Evolutionary conservation across 2,797 vertebrate species (phyloP).

Genomic region (Onychomys leucogaster): DNA sequence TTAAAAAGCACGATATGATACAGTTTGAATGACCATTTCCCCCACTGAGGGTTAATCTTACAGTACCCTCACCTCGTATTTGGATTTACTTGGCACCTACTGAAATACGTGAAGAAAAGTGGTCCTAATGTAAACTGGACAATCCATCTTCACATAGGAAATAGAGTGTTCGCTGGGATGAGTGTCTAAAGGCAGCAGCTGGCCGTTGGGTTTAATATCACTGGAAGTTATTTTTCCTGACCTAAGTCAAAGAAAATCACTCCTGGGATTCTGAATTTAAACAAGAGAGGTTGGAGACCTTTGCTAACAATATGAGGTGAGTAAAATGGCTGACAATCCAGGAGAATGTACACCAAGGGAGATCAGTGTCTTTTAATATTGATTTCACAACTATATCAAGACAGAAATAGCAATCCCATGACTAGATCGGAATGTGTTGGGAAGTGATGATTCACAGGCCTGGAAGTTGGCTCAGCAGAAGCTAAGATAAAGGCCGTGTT

Average conservation of each 20-base stretch:
- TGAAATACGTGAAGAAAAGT: conserved; percentile 61
- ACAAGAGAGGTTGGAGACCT: conserved; percentile 60
- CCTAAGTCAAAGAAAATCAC: conserved; percentile 70
- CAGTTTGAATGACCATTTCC: conserved; percentile 12
- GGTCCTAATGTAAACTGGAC: conserved; percentile 45
- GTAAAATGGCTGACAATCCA: conserved; percentile 21
- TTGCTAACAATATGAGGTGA: conserved; percentile 69
- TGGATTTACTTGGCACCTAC: conserved; percentile 59
- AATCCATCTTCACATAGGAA: conserved; percentile 47
- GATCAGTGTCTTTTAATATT: conserved; percentile 42
- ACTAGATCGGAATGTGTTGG: neutral
- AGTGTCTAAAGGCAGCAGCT: conserved; percentile 38
- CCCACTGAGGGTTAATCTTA: neutral
- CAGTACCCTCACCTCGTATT: neutral
- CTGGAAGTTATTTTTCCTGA: conserved; percentile 61
- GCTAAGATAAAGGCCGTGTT: neutral
- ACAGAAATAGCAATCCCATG: neutral
- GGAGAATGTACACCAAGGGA: conserved; percentile 41
- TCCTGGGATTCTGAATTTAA: conserved; percentile 73
- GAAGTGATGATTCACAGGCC: neutral
- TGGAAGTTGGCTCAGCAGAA: neutral
- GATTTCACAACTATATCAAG: conserved; percentile 58
- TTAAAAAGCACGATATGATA: conserved; percentile 6
- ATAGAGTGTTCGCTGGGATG: conserved; percentile 60
- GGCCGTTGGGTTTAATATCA: conserved; percentile 50